Percentiles rank a stretch among this genome's conserved stretches.
Conservation (phyloP, 2,888 invertebrate species). For the Tetranychus truncatus region DNA sequence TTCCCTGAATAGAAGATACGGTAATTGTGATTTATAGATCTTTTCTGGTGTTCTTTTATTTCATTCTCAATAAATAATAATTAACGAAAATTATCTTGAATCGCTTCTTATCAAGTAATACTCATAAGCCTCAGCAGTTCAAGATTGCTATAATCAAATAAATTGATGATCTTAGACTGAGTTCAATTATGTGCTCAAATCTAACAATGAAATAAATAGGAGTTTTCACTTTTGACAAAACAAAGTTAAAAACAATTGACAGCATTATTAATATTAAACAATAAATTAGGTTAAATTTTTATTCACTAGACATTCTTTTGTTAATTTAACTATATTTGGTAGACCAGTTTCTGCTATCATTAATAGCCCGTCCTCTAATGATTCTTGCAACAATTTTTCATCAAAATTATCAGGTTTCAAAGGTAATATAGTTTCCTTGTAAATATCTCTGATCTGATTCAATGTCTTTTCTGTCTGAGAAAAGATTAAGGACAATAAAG, state of each 20-base stretch:
- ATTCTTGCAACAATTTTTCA: constrained; percentile 1
- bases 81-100: no score
- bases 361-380: not conserved
- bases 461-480: constrained; percentile 5
- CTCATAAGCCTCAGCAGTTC: no score
- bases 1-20: no score
- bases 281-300: constrained; percentile 8
- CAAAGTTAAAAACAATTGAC: not conserved
- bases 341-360: not conserved
- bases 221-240: not conserved
- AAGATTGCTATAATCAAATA: no score
- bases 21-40: no score
- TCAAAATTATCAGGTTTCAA: not conserved
- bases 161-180: no score
- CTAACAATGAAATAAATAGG: no score
- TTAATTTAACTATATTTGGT: constrained; percentile 6
- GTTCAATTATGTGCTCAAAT: no score
- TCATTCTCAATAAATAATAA: no score
- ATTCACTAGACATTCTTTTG: constrained; percentile 6
- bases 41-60: no score
- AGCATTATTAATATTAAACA: not conserved
- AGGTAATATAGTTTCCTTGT: not conserved
- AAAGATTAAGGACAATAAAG: not conserved
- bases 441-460: not conserved
- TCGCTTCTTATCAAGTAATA: no score